Base-by-base conservation (phyloP, 2,888 invertebrate genomes). In the Apotomis betuletana region DNA sequence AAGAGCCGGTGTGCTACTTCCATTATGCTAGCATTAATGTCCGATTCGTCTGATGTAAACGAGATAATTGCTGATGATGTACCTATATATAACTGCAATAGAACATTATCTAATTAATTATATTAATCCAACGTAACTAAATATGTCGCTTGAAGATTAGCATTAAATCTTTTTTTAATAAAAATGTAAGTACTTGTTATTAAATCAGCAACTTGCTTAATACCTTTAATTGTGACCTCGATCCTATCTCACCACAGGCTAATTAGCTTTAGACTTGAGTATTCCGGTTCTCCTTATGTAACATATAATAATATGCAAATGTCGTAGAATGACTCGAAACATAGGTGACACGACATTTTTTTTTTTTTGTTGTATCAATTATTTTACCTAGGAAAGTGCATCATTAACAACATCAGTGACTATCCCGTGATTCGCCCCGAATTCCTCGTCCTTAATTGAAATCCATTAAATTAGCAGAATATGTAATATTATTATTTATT, bases 21-120 rank as follows among this genome's bases (percentile, higher is more conserved):
- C 70, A 70, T 70, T 70, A 70, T 54, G 70, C 59, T 51, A 44
- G 70, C 70, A 70, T 60, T 60, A 65, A 65, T 60, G 70, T 46
- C 52, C 44, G 64, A 64, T 59, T 65, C 15, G 41, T 36, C 58
- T 59, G 63, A 51, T 70, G 44, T 62, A 58, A 58, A 58, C 49
- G 57, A 41, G 46, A 63, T 57, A 63, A 69, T 63, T 63, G 51
- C 49, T 51, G 36, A 13, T 0, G 3, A 58, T 13, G 10, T 58
- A 51, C 38, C 46, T 58, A 51, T 51, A 51, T 51, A 13, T n/a
- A 12, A 41, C 13, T 49, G 27, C 27, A 27, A 27, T 27, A 27
- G 27, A 27, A 27, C 27, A 27, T 27, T 27, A 27, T 27, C 27
- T 27, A 44, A 44, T 44, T 44, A 44, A 44, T 6, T 6, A 44